A percentile compares a stretch with the other conserved stretches of the same genome.
These are phyloP conservation scores for Carettochelys insculpta DNA, from an alignment of 2,113 vertebrate genomes.

Conservation along the genomic window DNA sequence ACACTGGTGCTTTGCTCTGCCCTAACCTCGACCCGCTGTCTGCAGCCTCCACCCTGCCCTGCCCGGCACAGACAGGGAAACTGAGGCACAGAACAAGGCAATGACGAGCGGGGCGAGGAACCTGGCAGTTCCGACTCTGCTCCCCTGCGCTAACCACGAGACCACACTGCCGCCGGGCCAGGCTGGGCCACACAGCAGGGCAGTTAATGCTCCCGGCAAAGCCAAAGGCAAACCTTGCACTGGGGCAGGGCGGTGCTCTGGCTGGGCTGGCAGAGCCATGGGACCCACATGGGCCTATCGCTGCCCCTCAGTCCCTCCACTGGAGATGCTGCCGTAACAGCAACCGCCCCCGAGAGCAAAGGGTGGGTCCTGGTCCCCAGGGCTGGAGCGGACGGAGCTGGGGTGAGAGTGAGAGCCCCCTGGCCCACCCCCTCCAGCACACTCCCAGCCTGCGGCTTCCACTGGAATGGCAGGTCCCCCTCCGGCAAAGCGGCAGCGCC, in stretches of 20 bases:
- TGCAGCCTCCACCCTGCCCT: background rate
- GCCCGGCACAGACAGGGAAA: background rate
- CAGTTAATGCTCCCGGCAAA: background rate
- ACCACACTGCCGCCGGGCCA: background rate
- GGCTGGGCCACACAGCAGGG: too few relatives aligned
- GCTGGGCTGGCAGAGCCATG: too few relatives aligned
- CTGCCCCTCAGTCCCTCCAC: background rate
- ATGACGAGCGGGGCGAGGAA: background rate
- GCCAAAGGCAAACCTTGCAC: too few relatives aligned
- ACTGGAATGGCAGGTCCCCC: background rate
- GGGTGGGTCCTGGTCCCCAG: background rate
- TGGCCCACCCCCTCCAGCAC: background rate
- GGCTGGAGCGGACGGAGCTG: background rate
- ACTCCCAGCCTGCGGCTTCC: background rate
- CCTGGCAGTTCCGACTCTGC: background rate
- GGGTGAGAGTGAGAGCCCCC: background rate
- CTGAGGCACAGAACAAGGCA: background rate
- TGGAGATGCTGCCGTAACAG: background rate
- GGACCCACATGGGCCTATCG: background rate
- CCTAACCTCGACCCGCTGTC: background rate
- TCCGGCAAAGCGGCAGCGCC: background rate
- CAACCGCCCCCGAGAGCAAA: too few relatives aligned
- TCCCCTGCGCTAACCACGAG: background rate
- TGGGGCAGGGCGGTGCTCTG: too few relatives aligned
- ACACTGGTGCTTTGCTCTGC: background rate